Evolutionary conservation across 2,888 invertebrate genomes (phyloP).

Genomic region (Escarpia spicata): DNA sequence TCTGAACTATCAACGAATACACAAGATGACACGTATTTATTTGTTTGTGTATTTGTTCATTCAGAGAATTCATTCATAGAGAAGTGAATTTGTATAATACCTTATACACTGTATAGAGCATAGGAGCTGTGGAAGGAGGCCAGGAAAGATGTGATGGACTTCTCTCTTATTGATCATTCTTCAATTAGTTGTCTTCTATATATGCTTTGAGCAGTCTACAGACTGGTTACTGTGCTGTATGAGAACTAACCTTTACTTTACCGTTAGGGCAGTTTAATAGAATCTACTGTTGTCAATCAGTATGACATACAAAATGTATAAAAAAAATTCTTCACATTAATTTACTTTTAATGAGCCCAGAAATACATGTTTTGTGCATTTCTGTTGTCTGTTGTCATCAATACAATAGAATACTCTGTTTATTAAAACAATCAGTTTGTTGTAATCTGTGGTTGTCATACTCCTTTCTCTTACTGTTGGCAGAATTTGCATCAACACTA

Average conservation of each 20-base stretch:
- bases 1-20: background rate
- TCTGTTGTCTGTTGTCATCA: background rate
- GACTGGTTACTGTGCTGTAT: no score
- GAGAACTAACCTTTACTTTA: no score
- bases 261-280: no score
- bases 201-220: background rate
- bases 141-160: background rate
- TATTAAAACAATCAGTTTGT: background rate
- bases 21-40: conserved; percentile 7
- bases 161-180: background rate
- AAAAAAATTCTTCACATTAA: background rate
- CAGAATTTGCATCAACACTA: background rate
- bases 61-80: no score
- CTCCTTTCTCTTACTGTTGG: background rate
- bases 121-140: background rate
- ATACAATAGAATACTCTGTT: background rate
- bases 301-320: background rate
- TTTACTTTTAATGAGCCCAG: background rate
- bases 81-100: background rate
- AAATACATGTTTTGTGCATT: background rate
- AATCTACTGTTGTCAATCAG: background rate
- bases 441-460: background rate
- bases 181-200: background rate
- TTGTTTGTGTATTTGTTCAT: no score
- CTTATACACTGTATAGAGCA: background rate